Conservation (phyloP, 2,797 vertebrate genomes). For the Avahi laniger region DNA sequence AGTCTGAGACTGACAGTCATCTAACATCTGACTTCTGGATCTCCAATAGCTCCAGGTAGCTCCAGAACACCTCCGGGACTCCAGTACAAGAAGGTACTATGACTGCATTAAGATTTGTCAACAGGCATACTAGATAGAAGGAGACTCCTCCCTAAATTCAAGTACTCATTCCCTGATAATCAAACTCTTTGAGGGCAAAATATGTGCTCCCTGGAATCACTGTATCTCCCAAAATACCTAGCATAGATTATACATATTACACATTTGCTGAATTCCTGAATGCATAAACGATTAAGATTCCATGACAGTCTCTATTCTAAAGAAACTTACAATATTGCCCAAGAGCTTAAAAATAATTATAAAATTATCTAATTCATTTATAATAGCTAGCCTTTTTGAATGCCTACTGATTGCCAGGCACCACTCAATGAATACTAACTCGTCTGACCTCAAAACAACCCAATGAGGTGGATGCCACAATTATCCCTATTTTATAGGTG, state of each 20-base stretch:
- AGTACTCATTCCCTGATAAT: too few relatives aligned
- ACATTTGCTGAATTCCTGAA: not conserved
- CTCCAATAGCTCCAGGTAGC: not conserved
- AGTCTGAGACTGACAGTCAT: not conserved
- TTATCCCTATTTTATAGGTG: not conserved
- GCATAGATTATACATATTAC: rapidly evolving
- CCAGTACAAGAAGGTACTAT: not conserved
- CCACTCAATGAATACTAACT: not conserved
- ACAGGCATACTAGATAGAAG: not conserved
- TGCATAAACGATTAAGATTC: not conserved
- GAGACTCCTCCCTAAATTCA: rapidly evolving
- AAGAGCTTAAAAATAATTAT: not conserved
- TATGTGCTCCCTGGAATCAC: not conserved
- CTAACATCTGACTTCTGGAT: not conserved
- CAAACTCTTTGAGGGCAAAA: not conserved
- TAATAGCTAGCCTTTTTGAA: not conserved
- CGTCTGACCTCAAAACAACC: not conserved
- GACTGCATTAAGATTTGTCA: not conserved
- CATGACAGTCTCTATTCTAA: not conserved
- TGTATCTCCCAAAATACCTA: not conserved
- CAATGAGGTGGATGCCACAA: not conserved
- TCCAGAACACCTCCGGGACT: not conserved
- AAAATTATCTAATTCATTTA: not conserved
- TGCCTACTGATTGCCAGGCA: not conserved
- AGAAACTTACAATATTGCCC: not conserved